phyloP scores from a whole-genome alignment of 2,113 vertebrate genomes.

The Passer domesticus region DNA sequence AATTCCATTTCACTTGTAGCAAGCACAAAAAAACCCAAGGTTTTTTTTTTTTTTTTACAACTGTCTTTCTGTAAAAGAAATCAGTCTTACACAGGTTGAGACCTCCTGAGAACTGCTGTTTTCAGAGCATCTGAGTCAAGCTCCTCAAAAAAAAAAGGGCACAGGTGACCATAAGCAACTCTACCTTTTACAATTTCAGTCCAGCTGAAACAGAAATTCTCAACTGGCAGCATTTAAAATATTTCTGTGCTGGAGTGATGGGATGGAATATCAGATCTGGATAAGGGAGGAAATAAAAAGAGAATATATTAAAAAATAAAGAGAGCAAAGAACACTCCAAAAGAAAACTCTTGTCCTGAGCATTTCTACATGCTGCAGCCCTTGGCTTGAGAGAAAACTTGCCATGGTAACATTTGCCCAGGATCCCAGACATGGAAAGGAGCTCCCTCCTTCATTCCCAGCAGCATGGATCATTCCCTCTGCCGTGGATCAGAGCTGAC shows the following conservation, averaged over 20 bases:
- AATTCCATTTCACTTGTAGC: neutral
- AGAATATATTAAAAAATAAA: neutral
- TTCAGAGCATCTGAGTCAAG: neutral
- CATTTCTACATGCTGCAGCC: neutral
- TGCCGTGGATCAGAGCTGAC: neutral
- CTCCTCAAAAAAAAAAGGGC: neutral
- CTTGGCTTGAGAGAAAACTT: neutral
- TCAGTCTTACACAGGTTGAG: neutral
- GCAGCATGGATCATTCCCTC: neutral
- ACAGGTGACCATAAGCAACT: neutral
- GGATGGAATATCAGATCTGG: neutral
- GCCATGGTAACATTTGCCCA: too few species aligned
- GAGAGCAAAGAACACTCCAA: neutral
- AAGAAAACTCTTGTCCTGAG: neutral
- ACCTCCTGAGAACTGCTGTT: neutral
- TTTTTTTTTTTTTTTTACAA: neutral
- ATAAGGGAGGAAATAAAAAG: neutral
- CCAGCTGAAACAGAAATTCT: neutral
- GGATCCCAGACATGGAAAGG: neutral
- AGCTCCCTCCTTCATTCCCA: neutral
- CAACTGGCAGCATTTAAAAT: neutral
- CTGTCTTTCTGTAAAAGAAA: neutral
- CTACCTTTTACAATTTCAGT: neutral
- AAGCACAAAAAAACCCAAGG: neutral
- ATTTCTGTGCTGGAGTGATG: neutral